phyloP scores from a whole-genome alignment of 1,140 invertebrate genomes.

The Diuraphis noxia region DNA sequence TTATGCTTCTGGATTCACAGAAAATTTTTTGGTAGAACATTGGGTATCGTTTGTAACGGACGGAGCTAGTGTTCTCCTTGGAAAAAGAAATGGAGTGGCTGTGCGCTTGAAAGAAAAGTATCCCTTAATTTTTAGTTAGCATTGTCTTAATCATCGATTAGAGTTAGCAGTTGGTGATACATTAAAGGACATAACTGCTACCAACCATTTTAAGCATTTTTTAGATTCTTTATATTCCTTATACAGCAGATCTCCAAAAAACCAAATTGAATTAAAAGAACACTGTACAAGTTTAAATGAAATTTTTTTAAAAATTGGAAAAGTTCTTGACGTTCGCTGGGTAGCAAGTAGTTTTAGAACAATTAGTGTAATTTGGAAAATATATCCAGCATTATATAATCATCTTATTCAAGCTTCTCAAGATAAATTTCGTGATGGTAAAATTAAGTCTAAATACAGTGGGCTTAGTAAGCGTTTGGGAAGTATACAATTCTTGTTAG shows the following conservation, averaged over 20 bases:
- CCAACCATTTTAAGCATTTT: slow-evolving; percentile 9
- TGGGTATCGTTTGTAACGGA: neutral
- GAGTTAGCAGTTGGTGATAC: neutral
- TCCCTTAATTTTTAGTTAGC: neutral
- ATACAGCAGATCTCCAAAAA: neutral
- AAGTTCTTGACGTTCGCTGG: slow-evolving; percentile 19
- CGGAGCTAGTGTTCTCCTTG: neutral
- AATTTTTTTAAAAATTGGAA: slow-evolving; percentile 37
- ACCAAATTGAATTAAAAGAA: neutral
- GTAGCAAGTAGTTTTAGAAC: slow-evolving; percentile 17
- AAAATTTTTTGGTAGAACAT: neutral
- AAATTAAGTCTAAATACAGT: neutral
- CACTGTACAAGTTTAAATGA: neutral
- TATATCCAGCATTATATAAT: neutral
- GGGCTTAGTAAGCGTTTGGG: neutral
- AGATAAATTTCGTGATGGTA: neutral
- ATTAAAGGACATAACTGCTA: neutral
- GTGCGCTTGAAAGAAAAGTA: neutral
- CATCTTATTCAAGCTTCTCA: neutral
- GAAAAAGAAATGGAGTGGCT: neutral
- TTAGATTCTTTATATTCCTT: neutral
- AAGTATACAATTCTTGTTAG: neutral
- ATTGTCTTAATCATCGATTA: neutral
- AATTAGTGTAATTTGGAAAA: slow-evolving; percentile 5
- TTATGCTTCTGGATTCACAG: neutral